These are phyloP conservation scores for Limanda limanda DNA, from an alignment of 2,113 vertebrate genomes.

Conservation along the genomic window DNA sequence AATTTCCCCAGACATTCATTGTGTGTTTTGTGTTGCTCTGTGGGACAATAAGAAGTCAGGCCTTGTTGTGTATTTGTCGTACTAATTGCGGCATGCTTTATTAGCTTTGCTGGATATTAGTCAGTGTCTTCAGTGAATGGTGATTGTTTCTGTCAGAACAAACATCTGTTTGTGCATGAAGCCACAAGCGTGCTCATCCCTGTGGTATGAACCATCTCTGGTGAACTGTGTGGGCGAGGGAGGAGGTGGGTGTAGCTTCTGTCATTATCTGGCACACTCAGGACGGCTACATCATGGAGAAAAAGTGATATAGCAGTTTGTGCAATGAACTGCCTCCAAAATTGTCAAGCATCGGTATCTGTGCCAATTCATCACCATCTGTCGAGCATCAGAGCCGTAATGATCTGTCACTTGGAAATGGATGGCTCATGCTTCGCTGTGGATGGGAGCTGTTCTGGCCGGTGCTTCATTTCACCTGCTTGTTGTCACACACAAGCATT, in stretches of 20 bases:
- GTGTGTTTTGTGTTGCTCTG: conserved; percentile 7
- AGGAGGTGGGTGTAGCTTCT: conserved; percentile 14
- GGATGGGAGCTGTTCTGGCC: conserved; percentile 34
- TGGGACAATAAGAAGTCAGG: conserved; percentile 19
- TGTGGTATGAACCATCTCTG: conserved; percentile 26
- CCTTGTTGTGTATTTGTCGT: conserved; percentile 28
- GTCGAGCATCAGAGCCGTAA: conserved; percentile 67
- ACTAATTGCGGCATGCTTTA: conserved; percentile 26
- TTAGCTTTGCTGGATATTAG: conserved; percentile 43
- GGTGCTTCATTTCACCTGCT: conserved; percentile 47
- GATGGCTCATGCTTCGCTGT: conserved; percentile 53
- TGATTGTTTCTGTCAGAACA: conserved; percentile 38
- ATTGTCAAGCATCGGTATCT: conserved; percentile 49
- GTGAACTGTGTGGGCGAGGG: conserved; percentile 18
- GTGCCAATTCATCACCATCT: conserved; percentile 74
- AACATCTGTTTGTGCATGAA: conserved; percentile 48
- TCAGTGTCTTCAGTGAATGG: conserved; percentile 35
- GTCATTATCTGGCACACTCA: conserved; percentile 28
- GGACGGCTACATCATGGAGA: conserved; percentile 36
- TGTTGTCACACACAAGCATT: conserved; percentile 36
- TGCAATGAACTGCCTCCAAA: conserved; percentile 57
- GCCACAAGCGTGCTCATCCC: conserved; percentile 27
- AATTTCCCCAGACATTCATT: not conserved
- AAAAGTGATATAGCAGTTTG: conserved; percentile 61
- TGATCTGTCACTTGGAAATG: conserved; percentile 71